These are phyloP conservation scores for Melieria picta DNA, from an alignment of 2,888 invertebrate genomes.

Conservation along the genomic window DNA sequence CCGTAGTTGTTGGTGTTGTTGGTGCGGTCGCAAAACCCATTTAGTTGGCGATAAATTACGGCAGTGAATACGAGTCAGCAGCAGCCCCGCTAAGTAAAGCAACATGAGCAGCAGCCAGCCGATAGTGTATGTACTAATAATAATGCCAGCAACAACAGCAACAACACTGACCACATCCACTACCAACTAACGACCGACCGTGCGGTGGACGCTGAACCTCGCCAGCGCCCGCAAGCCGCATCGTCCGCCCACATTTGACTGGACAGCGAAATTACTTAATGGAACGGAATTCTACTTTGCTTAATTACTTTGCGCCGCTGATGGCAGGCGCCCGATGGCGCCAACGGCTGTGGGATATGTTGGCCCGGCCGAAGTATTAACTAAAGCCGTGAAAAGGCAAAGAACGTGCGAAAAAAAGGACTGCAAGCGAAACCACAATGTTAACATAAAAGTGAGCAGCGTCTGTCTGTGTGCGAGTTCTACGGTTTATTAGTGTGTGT, in stretches of 20 bases:
- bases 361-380: too few species aligned
- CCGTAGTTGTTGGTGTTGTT: too few species aligned
- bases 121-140: neutral
- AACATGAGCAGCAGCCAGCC: neutral
- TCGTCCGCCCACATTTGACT: neutral
- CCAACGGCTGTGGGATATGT: too few species aligned
- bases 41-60: slow-evolving; percentile 55
- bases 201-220: neutral
- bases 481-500: too few species aligned
- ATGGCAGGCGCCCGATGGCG: slow-evolving; percentile 29
- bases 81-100: slow-evolving; percentile 15
- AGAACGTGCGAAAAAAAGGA: too few species aligned
- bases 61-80: slow-evolving; percentile 35
- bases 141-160: neutral
- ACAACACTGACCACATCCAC: neutral
- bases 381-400: too few species aligned
- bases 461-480: too few species aligned
- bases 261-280: slow-evolving; percentile 55
- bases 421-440: too few species aligned
- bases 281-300: slow-evolving; percentile 60
- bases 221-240: neutral
- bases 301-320: slow-evolving; percentile 58
- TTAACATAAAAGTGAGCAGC: too few species aligned
- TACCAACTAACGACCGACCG: neutral
- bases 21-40: slow-evolving; percentile 50